Evolutionary conservation across 2,113 vertebrate species (phyloP), one percentile per base, ranked within the genome.

Genomic region (Hoplias malabaricus): DNA sequence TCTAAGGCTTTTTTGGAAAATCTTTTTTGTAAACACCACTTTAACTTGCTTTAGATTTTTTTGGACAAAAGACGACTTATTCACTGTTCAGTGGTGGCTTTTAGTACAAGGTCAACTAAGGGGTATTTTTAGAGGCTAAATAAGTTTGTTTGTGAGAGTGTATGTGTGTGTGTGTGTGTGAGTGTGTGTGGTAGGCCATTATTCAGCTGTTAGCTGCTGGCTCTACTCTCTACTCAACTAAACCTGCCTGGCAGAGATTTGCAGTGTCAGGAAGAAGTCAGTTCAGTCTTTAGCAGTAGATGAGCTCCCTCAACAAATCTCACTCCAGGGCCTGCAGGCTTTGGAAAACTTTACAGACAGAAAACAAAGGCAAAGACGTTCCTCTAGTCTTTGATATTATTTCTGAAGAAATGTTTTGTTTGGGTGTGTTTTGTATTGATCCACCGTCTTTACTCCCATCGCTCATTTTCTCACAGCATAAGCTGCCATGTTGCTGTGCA

Each of bases 211-310:
- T 65, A 38, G 75, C 62, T 81, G 43, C 59, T 33, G 33, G 69
- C 53, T 27, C 50, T 76, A 56, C 69, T 77, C 53, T 27, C 50
- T 76, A 56, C 69, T 77, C 33, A 34, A 68, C 72, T 81, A 73
- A 68, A 69, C 53, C 16, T 50, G 34, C 40, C 50, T 59, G 69
- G 40, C 74, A 33, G 27, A 77, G 53, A 81, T 81, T 68, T 77
- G 80, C 75, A 54, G 33, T 73, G 54, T 81, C 74, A 81, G 75
- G 56, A 43, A 81, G 75, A 73, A 81, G 75, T 77, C 54, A 34
- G 34, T 72, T 81, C 34, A 67, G 68, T 48, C 59, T 71, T 66
- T 14, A 65, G 46, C 63, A 76, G 48, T 71, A 46, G 46, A 10
- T 72, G 40, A 59, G 68, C 57, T 70, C 59, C 21, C 59, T 57